Percentiles rank a stretch among this genome's conserved stretches.
These are phyloP conservation scores for Montipora sp. DNA, from an alignment of 64 coral and sea anemone genomes.

Conservation along the genomic window DNA sequence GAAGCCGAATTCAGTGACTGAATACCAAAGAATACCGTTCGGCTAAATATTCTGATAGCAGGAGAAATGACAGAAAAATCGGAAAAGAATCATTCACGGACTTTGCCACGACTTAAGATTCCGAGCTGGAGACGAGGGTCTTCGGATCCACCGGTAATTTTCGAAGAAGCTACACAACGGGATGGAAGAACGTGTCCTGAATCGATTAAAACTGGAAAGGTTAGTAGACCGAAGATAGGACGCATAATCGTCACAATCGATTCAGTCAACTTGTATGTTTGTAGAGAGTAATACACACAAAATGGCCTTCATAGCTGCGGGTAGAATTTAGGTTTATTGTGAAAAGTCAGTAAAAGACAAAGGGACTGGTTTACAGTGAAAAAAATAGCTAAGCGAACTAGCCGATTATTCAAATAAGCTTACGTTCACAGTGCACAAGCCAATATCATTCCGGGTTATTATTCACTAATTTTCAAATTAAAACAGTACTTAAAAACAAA, in stretches of 20 bases:
- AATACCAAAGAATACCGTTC: too few species aligned
- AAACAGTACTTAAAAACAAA: too few species aligned
- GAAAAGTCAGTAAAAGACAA: too few species aligned
- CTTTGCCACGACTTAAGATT: slow-evolving; percentile 5
- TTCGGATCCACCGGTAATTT: background rate
- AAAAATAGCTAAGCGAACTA: background rate
- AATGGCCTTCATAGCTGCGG: background rate
- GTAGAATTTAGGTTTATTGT: background rate
- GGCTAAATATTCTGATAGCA: too few species aligned
- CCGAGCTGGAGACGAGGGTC: background rate
- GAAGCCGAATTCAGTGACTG: too few species aligned
- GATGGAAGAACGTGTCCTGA: background rate
- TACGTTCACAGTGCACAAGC: background rate
- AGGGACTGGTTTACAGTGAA: too few species aligned
- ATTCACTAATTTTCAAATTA: background rate
- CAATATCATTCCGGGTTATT: background rate
- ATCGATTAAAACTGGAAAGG: background rate
- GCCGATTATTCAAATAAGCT: background rate
- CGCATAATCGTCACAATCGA: background rate
- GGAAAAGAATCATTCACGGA: background rate
- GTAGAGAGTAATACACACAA: background rate
- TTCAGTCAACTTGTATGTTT: background rate
- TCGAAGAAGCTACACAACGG: slow-evolving; percentile 7
- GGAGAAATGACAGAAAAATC: background rate
- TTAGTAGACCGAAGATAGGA: background rate